Evolutionary conservation across 1,140 invertebrate species (phyloP), one percentile per base, ranked within the genome.

Genomic region (Scaptomyza graminum): DNA sequence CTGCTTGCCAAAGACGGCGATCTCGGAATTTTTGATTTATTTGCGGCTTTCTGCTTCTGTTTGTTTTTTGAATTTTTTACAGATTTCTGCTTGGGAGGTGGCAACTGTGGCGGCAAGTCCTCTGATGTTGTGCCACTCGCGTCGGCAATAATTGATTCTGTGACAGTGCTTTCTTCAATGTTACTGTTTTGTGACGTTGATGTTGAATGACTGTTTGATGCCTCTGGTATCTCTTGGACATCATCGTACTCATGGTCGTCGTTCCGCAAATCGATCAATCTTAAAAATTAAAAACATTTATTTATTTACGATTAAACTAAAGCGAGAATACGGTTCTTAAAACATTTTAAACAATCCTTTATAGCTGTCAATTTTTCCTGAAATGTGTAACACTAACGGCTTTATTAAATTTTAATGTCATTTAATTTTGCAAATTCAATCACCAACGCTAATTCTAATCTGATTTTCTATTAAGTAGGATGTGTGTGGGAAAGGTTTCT

Each of bases 221-320:
- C 82, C 66, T 90, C 85, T 82, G 90, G 85, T 60, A 88, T 57
- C 61, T 91, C 90, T 65, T 90, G 79, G 69, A 91, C 90, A 52
- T 91, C 90, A 82, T 91, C 90, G 90, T 91, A 90, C 47, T 91
- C 90, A 91, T 91, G 87, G 62, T 91, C 90, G 64, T 90, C 90
- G 67, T 75, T 87, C 63, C 88, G 85, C 74, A 91, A 85, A 82
- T 91, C 90, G 72, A 91, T 89, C 83, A 90, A 70, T 74, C 89
- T 90, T 56, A 0, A 69, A 28, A 6, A 7, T 13, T 7, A 11
- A 44, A 37, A 11, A 34, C 3, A 61, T 37, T 9, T 22, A 15
- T 9, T 34, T 9, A 34, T 51, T 31, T 47, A 6, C 16, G 16
- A 47, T 22, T 22, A 5, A 47, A 46, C 5, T 18, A 46, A 15